phyloP scores from a whole-genome alignment of 2,113 vertebrate genomes.

The Actenoides hombroni region DNA sequence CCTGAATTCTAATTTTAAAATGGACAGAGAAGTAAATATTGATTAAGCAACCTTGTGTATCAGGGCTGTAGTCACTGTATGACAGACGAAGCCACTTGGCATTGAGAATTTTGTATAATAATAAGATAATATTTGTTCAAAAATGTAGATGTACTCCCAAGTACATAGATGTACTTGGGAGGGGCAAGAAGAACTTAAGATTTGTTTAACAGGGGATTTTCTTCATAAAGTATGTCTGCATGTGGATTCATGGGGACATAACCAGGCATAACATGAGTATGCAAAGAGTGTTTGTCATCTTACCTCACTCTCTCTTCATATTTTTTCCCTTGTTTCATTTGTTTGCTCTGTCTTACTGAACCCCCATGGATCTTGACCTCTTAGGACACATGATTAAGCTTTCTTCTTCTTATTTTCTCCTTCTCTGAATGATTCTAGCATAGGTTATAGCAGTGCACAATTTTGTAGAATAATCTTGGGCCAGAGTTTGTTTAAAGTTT shows the following conservation, averaged over 20 bases:
- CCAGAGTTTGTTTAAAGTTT: not conserved
- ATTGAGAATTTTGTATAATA: not conserved
- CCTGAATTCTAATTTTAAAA: slow-evolving; percentile 1
- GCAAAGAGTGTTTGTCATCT: not conserved
- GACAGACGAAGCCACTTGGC: not conserved
- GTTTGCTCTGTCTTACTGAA: not conserved
- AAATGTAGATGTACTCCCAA: not conserved
- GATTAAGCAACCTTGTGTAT: not conserved
- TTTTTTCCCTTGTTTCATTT: not conserved
- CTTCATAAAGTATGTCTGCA: not conserved
- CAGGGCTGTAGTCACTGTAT: not conserved
- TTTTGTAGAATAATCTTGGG: not conserved
- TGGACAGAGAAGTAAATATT: not conserved
- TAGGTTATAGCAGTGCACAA: not conserved
- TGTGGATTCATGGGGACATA: not conserved
- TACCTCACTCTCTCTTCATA: not conserved
- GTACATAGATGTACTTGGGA: not conserved
- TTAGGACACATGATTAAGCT: not conserved
- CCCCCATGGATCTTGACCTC: not conserved
- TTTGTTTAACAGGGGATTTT: not conserved
- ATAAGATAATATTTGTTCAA: not conserved
- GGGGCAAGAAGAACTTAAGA: not conserved
- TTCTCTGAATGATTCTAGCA: not conserved
- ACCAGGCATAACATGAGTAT: not conserved
- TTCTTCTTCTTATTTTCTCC: not conserved